Conservation (phyloP, 2,888 invertebrate genomes). For the Horisme vitalbata region DNA sequence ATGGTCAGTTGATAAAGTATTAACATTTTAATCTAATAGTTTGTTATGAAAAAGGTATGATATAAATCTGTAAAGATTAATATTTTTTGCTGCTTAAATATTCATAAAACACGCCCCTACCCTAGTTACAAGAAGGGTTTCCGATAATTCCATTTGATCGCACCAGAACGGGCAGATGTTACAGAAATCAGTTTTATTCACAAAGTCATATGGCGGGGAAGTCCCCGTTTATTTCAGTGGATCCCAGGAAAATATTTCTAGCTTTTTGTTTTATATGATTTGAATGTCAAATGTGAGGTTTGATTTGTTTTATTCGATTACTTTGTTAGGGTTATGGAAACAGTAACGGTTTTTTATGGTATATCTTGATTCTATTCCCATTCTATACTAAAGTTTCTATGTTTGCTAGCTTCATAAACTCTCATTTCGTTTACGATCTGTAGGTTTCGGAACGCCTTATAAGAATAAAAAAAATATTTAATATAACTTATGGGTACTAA, state of each 20-base stretch:
- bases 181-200: constrained; percentile 5
- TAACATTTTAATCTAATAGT: too few species aligned
- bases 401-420: too few species aligned
- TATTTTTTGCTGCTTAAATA: constrained; percentile 3
- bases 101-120: background rate
- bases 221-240: constrained; percentile 1
- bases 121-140: background rate
- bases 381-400: too few species aligned
- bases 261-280: background rate
- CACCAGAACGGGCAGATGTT: constrained; percentile 8
- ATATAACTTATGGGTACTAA: too few species aligned
- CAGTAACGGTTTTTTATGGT: too few species aligned
- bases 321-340: background rate
- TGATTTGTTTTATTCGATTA: background rate
- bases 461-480: too few species aligned
- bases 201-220: background rate
- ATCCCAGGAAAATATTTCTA: background rate
- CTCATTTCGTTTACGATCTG: too few species aligned
- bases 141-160: constrained; percentile 1
- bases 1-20: too few species aligned
- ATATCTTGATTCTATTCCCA: too few species aligned
- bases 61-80: too few species aligned
- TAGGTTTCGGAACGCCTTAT: too few species aligned
- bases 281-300: background rate
- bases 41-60: too few species aligned